Evolutionary conservation across 2,888 invertebrate species (phyloP), one percentile per base, ranked within the genome.

Genomic region (Melieria crassipennis): DNA sequence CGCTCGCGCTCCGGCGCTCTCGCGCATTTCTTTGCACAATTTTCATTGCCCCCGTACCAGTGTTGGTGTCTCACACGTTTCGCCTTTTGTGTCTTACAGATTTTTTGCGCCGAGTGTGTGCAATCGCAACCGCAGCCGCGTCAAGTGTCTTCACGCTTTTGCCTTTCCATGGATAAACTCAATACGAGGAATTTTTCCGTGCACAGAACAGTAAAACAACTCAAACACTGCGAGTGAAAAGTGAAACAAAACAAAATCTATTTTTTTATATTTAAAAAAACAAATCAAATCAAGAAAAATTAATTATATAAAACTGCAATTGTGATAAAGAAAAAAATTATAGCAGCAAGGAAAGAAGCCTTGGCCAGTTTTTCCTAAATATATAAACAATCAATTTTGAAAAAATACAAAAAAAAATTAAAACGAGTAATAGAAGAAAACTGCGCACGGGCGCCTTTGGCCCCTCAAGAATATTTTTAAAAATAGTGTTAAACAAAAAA

Each of bases 401-500:
- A 64, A 47, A 57, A 69, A 11, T 45, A 46, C 4, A 47, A 16
- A 57, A 16, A 57, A 2, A 56, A 55, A 30, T 42, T 10, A 58
- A 58, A 7, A 7, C 58, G 11, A 62, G 9, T n/a, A 55, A 69
- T 50, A 70, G 69, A 64, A 67, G 58, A 71, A 30, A 68, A 66
- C 66, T 69, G 75, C 73, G 73, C 74, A 72, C 73, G 73, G 30
- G 30, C 30, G 30, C 30, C 30, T 30, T 30, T 30, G 30, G 30
- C 30, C 30, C 30, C 30, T 30, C 75, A 30, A 30, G 30, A 73
- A 73, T 72, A 72, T 71, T 52, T 1, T 73, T 75, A 72, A 71
- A 76, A 75, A 73, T 73, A 75, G 71, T 70, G 71, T 72, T 68
- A 70, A 66, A 76, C 71, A 63, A 70, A 70, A 72, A 73, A 56